Evolutionary conservation across 2,113 vertebrate species (phyloP).

Genomic region (Pimephales promelas): DNA sequence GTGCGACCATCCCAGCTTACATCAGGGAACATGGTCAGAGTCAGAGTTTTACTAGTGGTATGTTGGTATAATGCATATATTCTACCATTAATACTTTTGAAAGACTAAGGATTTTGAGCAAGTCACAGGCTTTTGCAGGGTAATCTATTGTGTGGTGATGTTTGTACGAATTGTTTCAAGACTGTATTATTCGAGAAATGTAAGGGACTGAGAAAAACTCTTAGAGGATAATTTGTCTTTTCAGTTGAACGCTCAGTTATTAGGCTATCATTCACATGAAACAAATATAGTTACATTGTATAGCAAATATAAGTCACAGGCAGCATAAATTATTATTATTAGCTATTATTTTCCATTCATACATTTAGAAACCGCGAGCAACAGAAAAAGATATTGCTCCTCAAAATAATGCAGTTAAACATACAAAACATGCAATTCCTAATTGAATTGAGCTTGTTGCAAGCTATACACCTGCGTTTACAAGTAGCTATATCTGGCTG

Average conservation of each 20-base stretch:
- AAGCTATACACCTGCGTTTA: slow-evolving; percentile 8
- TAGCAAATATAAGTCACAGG: too few relatives aligned
- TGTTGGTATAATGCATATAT: too few relatives aligned
- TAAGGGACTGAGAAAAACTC: too few relatives aligned
- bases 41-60: too few relatives aligned
- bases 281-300: neutral
- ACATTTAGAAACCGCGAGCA: neutral
- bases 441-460: neutral
- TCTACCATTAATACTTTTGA: too few relatives aligned
- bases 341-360: neutral
- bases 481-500: neutral
- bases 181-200: too few relatives aligned
- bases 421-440: neutral
- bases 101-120: too few relatives aligned
- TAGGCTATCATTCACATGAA: neutral
- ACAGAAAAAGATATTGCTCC: neutral
- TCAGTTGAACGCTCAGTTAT: neutral
- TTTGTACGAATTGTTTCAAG: too few relatives aligned
- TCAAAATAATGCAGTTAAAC: neutral
- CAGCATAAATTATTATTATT: neutral
- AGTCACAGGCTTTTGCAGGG: too few relatives aligned
- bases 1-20: too few relatives aligned
- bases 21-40: too few relatives aligned
- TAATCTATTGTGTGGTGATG: too few relatives aligned
- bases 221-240: neutral